Percentiles rank a stretch among this genome's conserved stretches.
Evolutionary conservation across 1,140 invertebrate genomes (phyloP).

Genomic region (Drosophila rhopaloa): DNA sequence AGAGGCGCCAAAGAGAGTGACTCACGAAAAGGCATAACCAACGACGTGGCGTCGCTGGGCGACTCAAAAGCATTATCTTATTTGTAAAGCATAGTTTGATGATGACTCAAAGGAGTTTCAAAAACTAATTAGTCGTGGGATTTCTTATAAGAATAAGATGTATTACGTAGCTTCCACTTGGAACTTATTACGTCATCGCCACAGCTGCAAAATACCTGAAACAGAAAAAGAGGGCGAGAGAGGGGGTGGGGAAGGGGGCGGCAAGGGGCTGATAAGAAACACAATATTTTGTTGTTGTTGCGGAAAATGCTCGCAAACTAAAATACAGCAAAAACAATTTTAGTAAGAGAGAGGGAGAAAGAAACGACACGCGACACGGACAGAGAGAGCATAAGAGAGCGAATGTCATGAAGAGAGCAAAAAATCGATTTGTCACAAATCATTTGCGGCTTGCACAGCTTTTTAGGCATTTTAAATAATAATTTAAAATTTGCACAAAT

Average conservation of each 20-base stretch:
- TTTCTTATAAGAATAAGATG: not conserved
- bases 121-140: not conserved
- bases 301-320: slow-evolving; percentile 36
- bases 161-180: slow-evolving; percentile 31
- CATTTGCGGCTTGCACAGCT: slow-evolving; percentile 48
- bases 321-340: slow-evolving; percentile 23
- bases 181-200: slow-evolving; percentile 46
- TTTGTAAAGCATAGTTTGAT: too few relatives aligned
- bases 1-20: slow-evolving; percentile 38
- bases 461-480: slow-evolving; percentile 19
- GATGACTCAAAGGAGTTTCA: slow-evolving; percentile 10
- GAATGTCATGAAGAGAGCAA: slow-evolving; percentile 38
- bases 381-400: slow-evolving; percentile 18
- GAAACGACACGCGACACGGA: slow-evolving; percentile 28
- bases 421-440: slow-evolving; percentile 78
- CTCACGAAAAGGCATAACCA: slow-evolving; percentile 21
- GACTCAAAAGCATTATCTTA: not conserved
- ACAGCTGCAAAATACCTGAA: slow-evolving; percentile 18
- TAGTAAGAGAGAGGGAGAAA: slow-evolving; percentile 16
- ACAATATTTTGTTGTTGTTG: slow-evolving; percentile 30
- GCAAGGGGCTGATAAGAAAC: slow-evolving; percentile 41
- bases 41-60: slow-evolving; percentile 43
- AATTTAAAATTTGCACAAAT: too few relatives aligned
- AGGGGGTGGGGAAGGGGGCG: not conserved
- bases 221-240: not conserved